phyloP scores from a whole-genome alignment of 2,797 vertebrate genomes.

The Nyctalus aviator region DNA sequence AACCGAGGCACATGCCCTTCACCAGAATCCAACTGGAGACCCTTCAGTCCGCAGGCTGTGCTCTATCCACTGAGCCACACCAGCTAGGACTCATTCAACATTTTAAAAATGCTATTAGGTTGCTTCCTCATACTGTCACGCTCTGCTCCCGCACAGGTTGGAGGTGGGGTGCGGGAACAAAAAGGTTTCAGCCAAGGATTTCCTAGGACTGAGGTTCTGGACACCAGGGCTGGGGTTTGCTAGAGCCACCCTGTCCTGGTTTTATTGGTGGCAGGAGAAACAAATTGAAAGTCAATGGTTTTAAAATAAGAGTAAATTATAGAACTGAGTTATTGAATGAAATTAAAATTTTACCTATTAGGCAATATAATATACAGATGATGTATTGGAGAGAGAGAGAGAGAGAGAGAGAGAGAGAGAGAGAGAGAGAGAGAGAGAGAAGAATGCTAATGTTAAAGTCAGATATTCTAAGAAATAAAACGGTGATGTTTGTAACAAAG shows the following conservation, averaged over 20 bases:
- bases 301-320: conserved; percentile 17
- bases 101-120: neutral
- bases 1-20: no score
- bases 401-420: no score
- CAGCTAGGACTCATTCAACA: neutral
- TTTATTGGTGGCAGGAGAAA: neutral
- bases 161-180: neutral
- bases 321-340: neutral
- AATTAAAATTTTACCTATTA: neutral
- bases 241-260: neutral
- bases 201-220: neutral
- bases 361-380: neutral
- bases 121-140: neutral
- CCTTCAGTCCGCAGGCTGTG: no score
- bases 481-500: neutral
- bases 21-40: no score
- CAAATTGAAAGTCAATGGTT: neutral
- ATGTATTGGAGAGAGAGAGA: neutral
- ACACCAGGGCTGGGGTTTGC: neutral
- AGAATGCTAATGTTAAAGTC: neutral
- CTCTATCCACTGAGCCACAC: no score
- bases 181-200: neutral
- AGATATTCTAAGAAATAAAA: conserved; percentile 2
- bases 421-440: no score
- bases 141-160: neutral